Conservation (phyloP, 2,797 vertebrate genomes). For the Muscicapa comitata region DNA sequence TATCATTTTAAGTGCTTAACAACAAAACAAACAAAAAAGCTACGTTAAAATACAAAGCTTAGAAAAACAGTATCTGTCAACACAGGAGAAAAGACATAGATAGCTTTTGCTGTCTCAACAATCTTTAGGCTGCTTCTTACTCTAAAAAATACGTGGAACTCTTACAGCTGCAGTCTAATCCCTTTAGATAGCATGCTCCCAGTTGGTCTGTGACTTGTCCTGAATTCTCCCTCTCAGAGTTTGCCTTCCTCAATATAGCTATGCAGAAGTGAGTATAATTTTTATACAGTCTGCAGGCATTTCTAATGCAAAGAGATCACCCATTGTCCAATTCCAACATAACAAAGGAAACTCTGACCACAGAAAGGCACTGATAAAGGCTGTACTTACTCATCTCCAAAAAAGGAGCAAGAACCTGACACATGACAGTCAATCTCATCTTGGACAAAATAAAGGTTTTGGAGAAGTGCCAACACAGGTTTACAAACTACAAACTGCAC, state of each 20-base stretch:
- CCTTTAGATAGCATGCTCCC: accelerated
- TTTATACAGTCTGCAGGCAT: background rate
- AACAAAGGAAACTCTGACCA: background rate
- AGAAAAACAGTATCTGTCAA: background rate
- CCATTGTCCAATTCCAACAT: background rate
- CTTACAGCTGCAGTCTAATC: background rate
- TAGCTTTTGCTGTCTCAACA: background rate
- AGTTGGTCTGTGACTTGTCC: background rate
- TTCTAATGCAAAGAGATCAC: background rate
- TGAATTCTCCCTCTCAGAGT: background rate
- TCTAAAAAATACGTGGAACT: background rate
- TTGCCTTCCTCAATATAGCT: background rate
- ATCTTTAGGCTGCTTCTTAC: background rate
- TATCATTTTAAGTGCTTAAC: background rate
- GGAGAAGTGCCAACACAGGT: background rate
- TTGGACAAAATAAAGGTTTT: background rate
- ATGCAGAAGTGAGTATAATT: background rate
- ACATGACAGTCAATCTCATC: background rate
- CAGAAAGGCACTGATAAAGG: background rate
- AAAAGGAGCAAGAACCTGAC: background rate
- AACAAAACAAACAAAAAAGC: background rate
- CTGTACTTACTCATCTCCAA: background rate
- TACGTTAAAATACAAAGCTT: background rate
- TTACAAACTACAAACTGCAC: background rate
- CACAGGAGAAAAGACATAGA: accelerated